Base-by-base conservation (phyloP, 1,140 invertebrate species). In the Prorops nasuta region DNA sequence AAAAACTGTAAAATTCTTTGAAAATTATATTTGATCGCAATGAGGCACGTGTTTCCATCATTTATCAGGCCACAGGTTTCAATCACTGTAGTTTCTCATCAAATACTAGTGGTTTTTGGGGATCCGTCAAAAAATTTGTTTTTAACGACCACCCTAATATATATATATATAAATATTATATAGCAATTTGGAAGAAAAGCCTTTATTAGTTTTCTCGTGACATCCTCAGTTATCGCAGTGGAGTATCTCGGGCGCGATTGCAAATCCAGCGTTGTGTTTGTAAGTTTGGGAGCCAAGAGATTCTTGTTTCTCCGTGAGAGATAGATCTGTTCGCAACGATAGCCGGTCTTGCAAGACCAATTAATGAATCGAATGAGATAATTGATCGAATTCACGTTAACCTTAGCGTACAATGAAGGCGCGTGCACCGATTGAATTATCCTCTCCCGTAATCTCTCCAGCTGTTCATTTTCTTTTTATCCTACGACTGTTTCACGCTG, bases 341-440 rank as follows among this genome's bases (percentile, higher is more conserved):
- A 19, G 32, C 42, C 22, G 40, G 31, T 46, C 21, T 39, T 41
- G 43, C 17, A 34, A 10, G 9, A 16, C 28, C 46, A 55, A 60
- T 60, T 60, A 54, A 60, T 48, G 46, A 57, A 22, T 17, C 40
- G 38, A 52, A 56, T 37, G 46, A 53, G 54, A 59, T 59, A 59
- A 59, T 56, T 51, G 54, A 59, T 56, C 57, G 20, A 35, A 39
- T 44, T 35, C 34, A 50, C 54, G 43, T 54, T 53, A 55, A 56
- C 50, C 34, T 41, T 20, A 44, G 37, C 49, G 10, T 19, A 44
- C 24, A 32, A 9, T 16, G 7, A 14, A 12, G 14, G 15, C 19
- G 22, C 34, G 37, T 17, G 20, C 18, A 16, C 17, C 36, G 44
- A 48, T 53, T 19, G 24, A 12, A 24, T 48, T 55, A 52, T 52